Evolutionary conservation across 2,797 vertebrate genomes (phyloP).

Genomic region (Sebastes aleutianus): DNA sequence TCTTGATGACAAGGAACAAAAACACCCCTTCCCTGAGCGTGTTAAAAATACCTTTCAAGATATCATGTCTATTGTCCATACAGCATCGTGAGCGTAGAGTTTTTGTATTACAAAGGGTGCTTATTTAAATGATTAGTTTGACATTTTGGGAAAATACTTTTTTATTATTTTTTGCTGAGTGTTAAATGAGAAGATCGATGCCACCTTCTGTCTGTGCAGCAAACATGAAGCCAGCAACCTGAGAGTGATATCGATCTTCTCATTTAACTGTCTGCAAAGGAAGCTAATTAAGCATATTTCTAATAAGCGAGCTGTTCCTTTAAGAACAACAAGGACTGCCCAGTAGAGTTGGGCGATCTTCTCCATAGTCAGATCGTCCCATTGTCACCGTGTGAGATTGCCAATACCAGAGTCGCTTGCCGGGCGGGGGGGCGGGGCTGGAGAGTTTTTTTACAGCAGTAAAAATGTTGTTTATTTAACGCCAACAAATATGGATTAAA

Average conservation of each 20-base stretch:
- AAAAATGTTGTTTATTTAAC: too few relatives aligned
- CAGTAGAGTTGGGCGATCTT: not conserved
- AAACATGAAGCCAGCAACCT: not conserved
- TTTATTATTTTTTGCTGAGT: not conserved
- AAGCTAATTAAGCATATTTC: not conserved
- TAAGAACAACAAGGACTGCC: not conserved
- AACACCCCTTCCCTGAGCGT: not conserved
- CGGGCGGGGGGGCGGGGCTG: too few relatives aligned
- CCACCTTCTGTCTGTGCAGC: not conserved
- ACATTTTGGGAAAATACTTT: not conserved
- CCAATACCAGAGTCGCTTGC: too few relatives aligned
- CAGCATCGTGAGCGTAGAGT: not conserved
- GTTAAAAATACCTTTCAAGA: slow-evolving; percentile 1
- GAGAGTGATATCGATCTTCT: not conserved
- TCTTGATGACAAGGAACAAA: slow-evolving; percentile 1
- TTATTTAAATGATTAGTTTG: not conserved
- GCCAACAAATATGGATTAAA: too few relatives aligned
- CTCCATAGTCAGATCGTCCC: too few relatives aligned
- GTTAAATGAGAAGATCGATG: not conserved
- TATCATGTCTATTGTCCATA: not conserved
- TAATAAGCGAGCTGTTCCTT: not conserved
- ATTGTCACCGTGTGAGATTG: too few relatives aligned
- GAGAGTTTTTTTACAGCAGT: too few relatives aligned
- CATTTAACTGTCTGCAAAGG: not conserved
- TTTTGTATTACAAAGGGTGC: not conserved